Base-by-base conservation (phyloP, 2,113 vertebrate species). In the Coptodon bakossiorum region DNA sequence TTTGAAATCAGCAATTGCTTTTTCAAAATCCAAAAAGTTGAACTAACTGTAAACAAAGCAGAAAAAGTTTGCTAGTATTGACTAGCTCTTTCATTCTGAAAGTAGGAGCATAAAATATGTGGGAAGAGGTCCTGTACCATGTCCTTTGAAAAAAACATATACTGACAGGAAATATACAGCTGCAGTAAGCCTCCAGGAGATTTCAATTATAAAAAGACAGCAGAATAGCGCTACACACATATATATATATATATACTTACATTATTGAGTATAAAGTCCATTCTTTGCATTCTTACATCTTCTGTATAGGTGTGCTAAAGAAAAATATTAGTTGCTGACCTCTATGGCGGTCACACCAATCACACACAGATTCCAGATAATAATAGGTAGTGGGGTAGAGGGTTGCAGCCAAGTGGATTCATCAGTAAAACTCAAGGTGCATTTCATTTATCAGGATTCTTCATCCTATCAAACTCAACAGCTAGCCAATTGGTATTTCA, bases 381-480 rank as follows among this genome's bases (percentile, higher is more conserved):
- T 93, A 91, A 95, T 91, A 81, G 91, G 66, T 29, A 80, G 56
- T 40, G 57, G 61, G 43, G 80, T 87, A 90, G 83, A 81, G 90
- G 86, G 86, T 85, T 87, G 89, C 83, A 78, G 88, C 73, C 76
- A 52, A 95, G 92, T 92, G 83, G 89, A 94, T 95, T 96, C 88
- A 96, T 96, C 94, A 95, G 81, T 57, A 89, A 86, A 86, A 94
- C 92, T 96, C 93, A 90, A 92, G 91, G 90, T 92, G 82, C 87
- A 93, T 96, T 96, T 93, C 78, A 91, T 93, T 95, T 79, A 93
- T 94, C 89, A 91, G 80, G 91, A 94, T 89, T 87, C 89, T 88
- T 88, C 86, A 85, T 92, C 85, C 93, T 88, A 91, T 95, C 89
- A 86, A 87, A 92, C 82, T 88, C 82, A 93, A 94, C 91, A 91